phyloP scores from a whole-genome alignment of 2,888 invertebrate species.

The Melanophora roralis region DNA sequence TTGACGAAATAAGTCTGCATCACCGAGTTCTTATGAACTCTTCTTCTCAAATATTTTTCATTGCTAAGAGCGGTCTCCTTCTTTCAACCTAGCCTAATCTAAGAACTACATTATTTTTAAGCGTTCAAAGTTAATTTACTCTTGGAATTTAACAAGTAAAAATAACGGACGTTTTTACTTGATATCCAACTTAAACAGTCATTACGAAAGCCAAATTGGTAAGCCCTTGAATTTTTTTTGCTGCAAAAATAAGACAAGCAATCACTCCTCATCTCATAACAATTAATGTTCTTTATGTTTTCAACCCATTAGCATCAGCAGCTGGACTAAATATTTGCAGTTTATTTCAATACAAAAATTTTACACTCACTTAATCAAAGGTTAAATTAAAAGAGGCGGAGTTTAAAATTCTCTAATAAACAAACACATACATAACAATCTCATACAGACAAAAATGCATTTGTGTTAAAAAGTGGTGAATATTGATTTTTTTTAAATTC shows the following conservation, averaged over 20 bases:
- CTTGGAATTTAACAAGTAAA: constrained; percentile 29
- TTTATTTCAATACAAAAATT: constrained; percentile 58
- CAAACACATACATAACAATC: constrained; percentile 22
- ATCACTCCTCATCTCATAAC: constrained; percentile 11
- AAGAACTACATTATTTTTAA: too few relatives aligned
- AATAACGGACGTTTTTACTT: constrained; percentile 9
- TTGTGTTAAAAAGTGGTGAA: constrained; percentile 22
- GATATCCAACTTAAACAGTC: not conserved
- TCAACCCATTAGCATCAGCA: not conserved
- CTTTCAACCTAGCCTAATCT: too few relatives aligned
- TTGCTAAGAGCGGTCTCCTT: too few relatives aligned
- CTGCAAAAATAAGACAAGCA: constrained; percentile 40
- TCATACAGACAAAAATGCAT: constrained; percentile 16
- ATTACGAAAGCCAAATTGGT: constrained; percentile 16
- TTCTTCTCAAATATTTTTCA: too few relatives aligned
- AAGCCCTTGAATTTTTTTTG: not conserved
- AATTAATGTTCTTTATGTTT: not conserved
- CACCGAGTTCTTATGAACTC: too few relatives aligned
- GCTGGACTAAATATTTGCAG: constrained; percentile 14
- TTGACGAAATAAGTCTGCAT: too few relatives aligned
- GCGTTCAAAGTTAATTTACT: too few relatives aligned
- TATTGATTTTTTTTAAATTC: constrained; percentile 2
- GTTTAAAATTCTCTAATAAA: constrained; percentile 63
- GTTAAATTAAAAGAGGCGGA: constrained; percentile 72
- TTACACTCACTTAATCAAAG: constrained; percentile 75